Evolutionary conservation across 1,140 invertebrate genomes (phyloP).

Genomic region (Vanessa atalanta): DNA sequence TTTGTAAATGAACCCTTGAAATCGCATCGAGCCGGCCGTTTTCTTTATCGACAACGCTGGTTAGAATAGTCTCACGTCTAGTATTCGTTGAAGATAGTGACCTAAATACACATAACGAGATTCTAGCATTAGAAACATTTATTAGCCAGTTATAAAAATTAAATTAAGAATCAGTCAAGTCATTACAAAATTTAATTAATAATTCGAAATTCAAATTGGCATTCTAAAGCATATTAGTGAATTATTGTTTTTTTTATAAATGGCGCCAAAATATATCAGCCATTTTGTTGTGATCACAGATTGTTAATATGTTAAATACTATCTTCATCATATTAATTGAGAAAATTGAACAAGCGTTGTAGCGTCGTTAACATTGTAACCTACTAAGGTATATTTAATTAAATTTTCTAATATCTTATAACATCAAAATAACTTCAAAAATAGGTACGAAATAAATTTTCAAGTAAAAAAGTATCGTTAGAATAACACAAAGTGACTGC

Average conservation of each 20-base stretch:
- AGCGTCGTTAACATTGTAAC: too few relatives aligned
- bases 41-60: conserved; percentile 22
- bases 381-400: too few relatives aligned
- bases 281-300: too few relatives aligned
- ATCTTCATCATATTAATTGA: too few relatives aligned
- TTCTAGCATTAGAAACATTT: conserved; percentile 12
- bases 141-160: background rate
- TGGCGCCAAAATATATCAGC: too few relatives aligned
- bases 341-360: too few relatives aligned
- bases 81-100: conserved; percentile 29
- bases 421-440: too few relatives aligned
- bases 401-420: too few relatives aligned
- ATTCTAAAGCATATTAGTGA: background rate
- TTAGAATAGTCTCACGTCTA: conserved; percentile 37
- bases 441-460: too few relatives aligned
- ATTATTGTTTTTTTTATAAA: background rate
- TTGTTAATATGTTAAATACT: too few relatives aligned
- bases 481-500: too few relatives aligned
- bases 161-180: background rate
- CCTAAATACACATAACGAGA: conserved; percentile 30
- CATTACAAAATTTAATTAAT: background rate
- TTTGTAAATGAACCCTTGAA: conserved; percentile 31
- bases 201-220: background rate
- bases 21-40: conserved; percentile 29
- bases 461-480: too few relatives aligned